These are phyloP conservation scores for Eurystomus gularis DNA, from an alignment of 2,113 vertebrate species.

Conservation along the genomic window DNA sequence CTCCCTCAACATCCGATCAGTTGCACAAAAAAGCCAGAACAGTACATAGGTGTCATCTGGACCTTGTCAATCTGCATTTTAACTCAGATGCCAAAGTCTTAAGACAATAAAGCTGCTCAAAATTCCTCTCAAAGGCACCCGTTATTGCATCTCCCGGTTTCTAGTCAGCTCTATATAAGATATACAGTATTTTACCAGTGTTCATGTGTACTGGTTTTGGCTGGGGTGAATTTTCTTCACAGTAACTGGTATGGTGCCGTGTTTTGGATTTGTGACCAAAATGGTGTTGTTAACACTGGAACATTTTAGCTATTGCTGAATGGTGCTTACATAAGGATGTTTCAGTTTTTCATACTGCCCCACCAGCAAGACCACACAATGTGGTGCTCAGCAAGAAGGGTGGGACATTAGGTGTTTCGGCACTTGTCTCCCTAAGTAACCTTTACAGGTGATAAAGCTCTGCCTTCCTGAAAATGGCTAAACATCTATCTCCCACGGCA, in stretches of 20 bases:
- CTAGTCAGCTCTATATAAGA: not conserved
- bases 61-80: not conserved
- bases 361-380: fast-evolving
- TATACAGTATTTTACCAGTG: not conserved
- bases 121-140: not conserved
- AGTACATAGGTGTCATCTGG: not conserved
- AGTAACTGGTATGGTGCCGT: no score
- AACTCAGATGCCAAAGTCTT: not conserved
- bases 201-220: not conserved
- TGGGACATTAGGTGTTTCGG: fast-evolving
- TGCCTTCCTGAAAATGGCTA: not conserved
- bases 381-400: not conserved
- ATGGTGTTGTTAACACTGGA: no score
- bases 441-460: fast-evolving
- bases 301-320: not conserved
- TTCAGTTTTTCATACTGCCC: not conserved
- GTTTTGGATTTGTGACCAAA: not conserved
- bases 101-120: not conserved
- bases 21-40: not conserved
- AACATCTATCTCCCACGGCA: no score
- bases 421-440: not conserved
- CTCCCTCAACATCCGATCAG: not conserved
- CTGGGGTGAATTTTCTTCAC: not conserved
- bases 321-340: not conserved
- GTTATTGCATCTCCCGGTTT: not conserved